These are phyloP conservation scores for Sebastes dallii DNA, from an alignment of 2,797 vertebrate species.

Conservation along the genomic window DNA sequence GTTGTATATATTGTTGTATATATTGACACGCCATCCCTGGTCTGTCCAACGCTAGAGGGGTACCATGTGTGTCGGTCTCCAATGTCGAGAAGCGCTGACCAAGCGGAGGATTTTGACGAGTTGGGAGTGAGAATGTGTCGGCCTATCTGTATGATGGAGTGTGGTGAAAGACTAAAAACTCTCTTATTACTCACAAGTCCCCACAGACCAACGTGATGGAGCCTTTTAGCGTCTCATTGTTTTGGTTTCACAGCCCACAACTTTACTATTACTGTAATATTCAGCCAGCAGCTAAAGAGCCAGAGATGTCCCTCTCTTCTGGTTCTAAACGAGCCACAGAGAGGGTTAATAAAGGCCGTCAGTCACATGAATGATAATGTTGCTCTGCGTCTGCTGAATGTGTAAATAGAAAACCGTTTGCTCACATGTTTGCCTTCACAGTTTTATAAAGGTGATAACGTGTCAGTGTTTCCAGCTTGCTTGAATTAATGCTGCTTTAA, in stretches of 20 bases:
- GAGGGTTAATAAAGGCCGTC: background rate
- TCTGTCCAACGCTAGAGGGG: too few species aligned
- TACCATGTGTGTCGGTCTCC: too few species aligned
- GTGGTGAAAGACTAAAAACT: too few species aligned
- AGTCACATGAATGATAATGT: background rate
- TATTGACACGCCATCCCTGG: too few species aligned
- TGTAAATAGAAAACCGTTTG: background rate
- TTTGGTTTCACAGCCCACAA: background rate
- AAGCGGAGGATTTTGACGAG: too few species aligned
- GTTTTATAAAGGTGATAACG: background rate
- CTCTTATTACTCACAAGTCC: background rate
- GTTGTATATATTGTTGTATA: too few species aligned
- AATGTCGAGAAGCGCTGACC: rapidly evolving
- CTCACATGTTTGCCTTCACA: background rate
- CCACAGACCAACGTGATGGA: background rate
- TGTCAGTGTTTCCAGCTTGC: background rate
- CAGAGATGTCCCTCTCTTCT: too few species aligned
- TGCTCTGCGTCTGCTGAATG: background rate
- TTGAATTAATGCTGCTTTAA: background rate
- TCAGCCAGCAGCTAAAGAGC: too few species aligned
- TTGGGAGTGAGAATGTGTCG: too few species aligned
- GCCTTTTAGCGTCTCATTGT: background rate
- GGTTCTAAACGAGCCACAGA: too few species aligned
- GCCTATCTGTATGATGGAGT: too few species aligned
- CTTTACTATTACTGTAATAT: background rate